Evolutionary conservation across 2,797 vertebrate species (phyloP).

Genomic region (Leucoraja ocellata): DNA sequence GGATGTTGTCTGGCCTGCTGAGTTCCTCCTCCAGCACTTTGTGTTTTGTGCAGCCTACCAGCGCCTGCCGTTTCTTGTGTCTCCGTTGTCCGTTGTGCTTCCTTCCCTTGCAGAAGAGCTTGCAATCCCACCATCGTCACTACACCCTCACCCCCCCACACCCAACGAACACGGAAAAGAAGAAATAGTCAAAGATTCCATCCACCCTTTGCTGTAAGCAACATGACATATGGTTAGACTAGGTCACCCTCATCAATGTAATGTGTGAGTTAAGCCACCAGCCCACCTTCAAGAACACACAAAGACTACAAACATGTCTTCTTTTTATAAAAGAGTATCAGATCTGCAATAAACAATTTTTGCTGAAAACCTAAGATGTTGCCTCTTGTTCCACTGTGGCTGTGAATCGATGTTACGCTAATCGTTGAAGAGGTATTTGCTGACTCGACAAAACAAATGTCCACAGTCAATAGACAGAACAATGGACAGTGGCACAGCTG

Average conservation of each 20-base stretch:
- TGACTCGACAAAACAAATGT: neutral
- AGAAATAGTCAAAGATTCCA: neutral
- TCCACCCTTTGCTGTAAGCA: neutral
- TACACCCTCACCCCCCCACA: too few species aligned
- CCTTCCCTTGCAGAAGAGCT: neutral
- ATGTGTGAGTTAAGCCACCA: neutral
- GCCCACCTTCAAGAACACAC: neutral
- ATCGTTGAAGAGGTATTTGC: neutral
- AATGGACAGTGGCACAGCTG: too few species aligned
- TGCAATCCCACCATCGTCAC: neutral
- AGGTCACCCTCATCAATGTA: neutral
- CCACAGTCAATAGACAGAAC: too few species aligned
- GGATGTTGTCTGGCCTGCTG: too few species aligned
- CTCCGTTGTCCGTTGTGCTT: neutral
- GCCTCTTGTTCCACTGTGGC: neutral
- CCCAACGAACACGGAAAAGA: too few species aligned
- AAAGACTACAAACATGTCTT: constrained; percentile 24
- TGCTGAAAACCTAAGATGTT: constrained; percentile 3
- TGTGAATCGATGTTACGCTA: neutral
- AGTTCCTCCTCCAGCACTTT: too few species aligned
- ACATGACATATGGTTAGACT: neutral
- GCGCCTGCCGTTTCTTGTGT: too few species aligned
- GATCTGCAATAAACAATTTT: constrained; percentile 30
- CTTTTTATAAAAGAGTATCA: constrained; percentile 34
- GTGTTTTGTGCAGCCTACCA: too few species aligned